These are phyloP conservation scores for Mus spretus DNA, from an alignment of 2,797 vertebrate species.

Conservation along the genomic window DNA sequence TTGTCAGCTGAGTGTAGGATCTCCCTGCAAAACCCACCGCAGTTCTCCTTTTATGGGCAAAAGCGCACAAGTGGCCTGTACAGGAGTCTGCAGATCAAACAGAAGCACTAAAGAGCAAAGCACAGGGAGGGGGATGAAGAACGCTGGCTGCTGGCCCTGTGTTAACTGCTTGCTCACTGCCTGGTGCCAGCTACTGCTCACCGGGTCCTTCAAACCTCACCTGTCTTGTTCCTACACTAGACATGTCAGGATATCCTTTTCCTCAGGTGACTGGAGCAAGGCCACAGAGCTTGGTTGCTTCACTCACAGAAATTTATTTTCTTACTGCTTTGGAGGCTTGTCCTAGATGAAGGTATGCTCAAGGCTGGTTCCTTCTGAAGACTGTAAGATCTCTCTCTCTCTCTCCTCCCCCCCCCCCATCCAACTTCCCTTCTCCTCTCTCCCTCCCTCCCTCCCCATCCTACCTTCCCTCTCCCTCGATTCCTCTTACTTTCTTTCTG, in stretches of 20 bases:
- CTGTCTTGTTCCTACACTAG: background rate
- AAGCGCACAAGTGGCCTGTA: background rate
- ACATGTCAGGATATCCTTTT: background rate
- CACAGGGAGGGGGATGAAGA: no score
- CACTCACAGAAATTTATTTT: background rate
- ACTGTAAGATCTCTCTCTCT: background rate
- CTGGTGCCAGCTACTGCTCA: background rate
- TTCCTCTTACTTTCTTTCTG: no score
- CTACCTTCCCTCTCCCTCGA: no score
- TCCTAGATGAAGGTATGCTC: background rate
- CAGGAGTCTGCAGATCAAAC: background rate
- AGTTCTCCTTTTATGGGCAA: constrained; percentile 79
- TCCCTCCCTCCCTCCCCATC: background rate
- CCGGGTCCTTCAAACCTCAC: background rate
- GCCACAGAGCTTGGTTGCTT: background rate
- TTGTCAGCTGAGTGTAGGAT: constrained; percentile 64
- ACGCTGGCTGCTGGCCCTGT: background rate
- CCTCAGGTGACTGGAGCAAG: background rate
- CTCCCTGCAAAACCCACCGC: constrained; percentile 40
- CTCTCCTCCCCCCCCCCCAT: no score
- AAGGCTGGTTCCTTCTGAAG: background rate
- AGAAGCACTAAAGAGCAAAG: no score
- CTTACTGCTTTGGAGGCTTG: background rate
- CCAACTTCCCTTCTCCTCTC: no score
- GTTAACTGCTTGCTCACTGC: background rate